phyloP scores from a whole-genome alignment of 2,113 vertebrate species.

The Epinephelus moara region DNA sequence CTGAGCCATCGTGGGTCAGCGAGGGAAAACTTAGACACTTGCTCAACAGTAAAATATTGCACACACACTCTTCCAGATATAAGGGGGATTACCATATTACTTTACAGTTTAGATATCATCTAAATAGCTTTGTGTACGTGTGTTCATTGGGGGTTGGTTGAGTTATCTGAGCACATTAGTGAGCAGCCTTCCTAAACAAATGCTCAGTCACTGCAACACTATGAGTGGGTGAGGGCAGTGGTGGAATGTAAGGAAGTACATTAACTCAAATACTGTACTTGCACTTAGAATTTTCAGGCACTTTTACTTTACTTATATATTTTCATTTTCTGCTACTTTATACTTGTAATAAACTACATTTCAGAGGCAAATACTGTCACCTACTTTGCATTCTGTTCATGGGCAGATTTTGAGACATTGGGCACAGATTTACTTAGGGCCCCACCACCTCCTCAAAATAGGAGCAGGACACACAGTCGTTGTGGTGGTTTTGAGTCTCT shows the following conservation, averaged over 20 bases:
- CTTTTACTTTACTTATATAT: too few relatives aligned
- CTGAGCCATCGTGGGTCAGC: slow-evolving; percentile 39
- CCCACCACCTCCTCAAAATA: neutral
- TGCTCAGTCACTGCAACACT: neutral
- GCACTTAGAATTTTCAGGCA: neutral
- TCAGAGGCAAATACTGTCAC: neutral
- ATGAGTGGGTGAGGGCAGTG: neutral
- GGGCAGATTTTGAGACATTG: neutral
- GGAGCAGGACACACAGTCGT: too few relatives aligned
- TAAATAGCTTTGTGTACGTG: slow-evolving; percentile 5
- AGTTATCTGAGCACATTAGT: neutral
- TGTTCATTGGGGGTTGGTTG: neutral
- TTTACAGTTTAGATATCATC: slow-evolving; percentile 2
- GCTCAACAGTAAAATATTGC: slow-evolving; percentile 52
- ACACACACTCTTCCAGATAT: neutral
- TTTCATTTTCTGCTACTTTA: neutral
- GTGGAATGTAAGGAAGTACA: neutral
- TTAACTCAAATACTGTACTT: too few relatives aligned
- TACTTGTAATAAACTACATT: too few relatives aligned
- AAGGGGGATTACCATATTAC: neutral
- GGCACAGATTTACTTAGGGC: too few relatives aligned
- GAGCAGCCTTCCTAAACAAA: neutral
- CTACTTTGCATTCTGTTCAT: neutral
- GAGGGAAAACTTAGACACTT: slow-evolving; percentile 26
- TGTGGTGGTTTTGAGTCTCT: too few relatives aligned